Conservation (phyloP, 2,888 invertebrate species). For the Aquatica leii region DNA sequence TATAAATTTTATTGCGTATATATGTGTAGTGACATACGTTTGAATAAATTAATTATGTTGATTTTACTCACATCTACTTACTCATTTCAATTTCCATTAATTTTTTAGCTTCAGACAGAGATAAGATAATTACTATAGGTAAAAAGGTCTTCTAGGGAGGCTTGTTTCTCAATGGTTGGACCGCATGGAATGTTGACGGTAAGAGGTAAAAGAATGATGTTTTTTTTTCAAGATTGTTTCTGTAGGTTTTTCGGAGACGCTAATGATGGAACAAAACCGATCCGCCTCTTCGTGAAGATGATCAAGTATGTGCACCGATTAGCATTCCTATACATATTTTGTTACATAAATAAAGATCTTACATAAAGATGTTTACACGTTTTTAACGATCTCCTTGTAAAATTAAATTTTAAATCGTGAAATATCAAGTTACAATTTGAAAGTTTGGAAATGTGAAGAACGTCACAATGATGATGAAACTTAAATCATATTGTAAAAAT, state of each 20-base stretch:
- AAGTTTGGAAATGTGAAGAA: no score
- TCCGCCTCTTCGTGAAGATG: conserved; percentile 28
- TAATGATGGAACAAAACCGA: conserved; percentile 43
- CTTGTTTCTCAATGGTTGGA: conserved; percentile 48
- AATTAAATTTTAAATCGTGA: no score
- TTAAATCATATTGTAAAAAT: no score
- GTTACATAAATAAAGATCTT: not conserved
- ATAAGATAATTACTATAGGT: conserved; percentile 8
- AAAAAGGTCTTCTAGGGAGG: conserved; percentile 40
- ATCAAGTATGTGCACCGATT: not conserved
- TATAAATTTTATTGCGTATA: no score
- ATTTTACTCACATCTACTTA: not conserved
- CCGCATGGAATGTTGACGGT: conserved; percentile 39
- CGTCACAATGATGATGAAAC: no score
- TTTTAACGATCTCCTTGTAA: no score
- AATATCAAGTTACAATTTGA: no score
- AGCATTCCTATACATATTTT: conserved; percentile 1
- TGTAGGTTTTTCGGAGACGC: conserved; percentile 41
- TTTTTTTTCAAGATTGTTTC: conserved; percentile 39
- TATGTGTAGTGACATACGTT: no score
- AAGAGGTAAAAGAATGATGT: conserved; percentile 35
- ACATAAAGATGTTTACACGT: no score
- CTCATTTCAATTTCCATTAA: not conserved
- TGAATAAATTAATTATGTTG: no score
- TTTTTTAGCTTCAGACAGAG: not conserved